Evolutionary conservation across 2,113 vertebrate genomes (phyloP), one percentile per base, ranked within the genome.

Genomic region (Elaphurus davidianus): DNA sequence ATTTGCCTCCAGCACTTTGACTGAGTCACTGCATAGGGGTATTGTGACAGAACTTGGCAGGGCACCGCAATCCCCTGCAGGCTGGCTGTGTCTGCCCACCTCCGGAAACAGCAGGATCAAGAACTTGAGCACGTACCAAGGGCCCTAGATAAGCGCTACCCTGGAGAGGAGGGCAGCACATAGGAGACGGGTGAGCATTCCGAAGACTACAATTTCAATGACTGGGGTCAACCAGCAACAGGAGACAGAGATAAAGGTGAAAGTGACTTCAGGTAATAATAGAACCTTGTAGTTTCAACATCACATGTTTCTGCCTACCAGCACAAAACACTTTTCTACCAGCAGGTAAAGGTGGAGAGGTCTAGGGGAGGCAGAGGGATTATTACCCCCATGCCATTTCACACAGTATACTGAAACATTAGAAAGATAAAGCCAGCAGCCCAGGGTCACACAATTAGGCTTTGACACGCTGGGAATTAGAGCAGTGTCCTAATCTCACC

Each of bases 401-500:
- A 89, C 97, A 92, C 30, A 96, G 90, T 30, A 40, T 67, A 94
- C 52, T 28, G 87, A 92, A 96, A 83, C 86, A 67, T 85, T 82
- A 90, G 79, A 92, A 60, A 97, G 98, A 98, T 97, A 98, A 96
- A 96, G 93, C 87, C 94, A 94, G 55, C 82, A 97, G 97, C 97
- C 91, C 84, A 95, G 93, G 98, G 97, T 98, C 96, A 94, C 95
- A 98, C 98, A 97, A 97, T 96, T 98, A 98, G 96, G 89, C 96
- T 97, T 97, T 98, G 96, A 98, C 87, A 60, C 7, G 90, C 92
- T 97, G 96, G 96, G 98, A 97, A 98, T 98, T 97, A 98, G 97
- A 98, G 98, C 98, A 98, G 91, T 85, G 88, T 97, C 97, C 98
- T 96, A 97, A 96, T 98, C 96, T 98, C 87, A 95, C 96, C 97